phyloP scores from a whole-genome alignment of 2,797 vertebrate species.

The Acanthurus leucopareius region DNA sequence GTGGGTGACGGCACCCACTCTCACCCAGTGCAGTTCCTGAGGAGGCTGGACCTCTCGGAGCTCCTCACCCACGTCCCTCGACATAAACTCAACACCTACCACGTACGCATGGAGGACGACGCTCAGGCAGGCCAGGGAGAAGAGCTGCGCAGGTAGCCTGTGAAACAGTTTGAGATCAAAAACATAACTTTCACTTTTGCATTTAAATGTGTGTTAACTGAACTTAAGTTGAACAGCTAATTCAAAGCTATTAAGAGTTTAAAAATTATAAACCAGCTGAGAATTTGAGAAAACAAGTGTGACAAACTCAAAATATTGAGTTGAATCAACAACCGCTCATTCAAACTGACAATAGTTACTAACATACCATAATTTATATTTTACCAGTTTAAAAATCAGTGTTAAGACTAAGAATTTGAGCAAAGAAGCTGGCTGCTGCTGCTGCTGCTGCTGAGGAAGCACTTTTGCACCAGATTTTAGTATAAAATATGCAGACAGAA shows the following conservation, averaged over 20 bases:
- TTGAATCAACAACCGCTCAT: not conserved
- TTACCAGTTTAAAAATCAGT: too few species aligned
- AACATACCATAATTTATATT: too few species aligned
- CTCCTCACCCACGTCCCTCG: constrained; percentile 96
- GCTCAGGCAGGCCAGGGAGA: constrained; percentile 98
- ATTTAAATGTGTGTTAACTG: not conserved
- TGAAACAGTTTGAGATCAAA: not conserved
- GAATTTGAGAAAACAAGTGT: not conserved
- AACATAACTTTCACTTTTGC: too few species aligned
- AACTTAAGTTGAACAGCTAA: too few species aligned
- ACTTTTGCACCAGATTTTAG: too few species aligned
- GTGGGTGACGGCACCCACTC: constrained; percentile 74
- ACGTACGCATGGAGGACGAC: constrained; percentile 99
- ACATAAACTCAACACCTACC: constrained; percentile 99
- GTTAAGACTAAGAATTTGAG: too few species aligned
- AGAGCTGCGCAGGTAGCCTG: constrained; percentile 92
- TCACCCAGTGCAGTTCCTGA: constrained; percentile 94
- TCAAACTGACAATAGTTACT: not conserved
- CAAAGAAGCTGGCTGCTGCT: too few species aligned
- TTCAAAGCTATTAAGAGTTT: too few species aligned
- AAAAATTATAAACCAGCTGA: too few species aligned
- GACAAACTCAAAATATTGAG: not conserved
- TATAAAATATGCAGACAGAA: too few species aligned
- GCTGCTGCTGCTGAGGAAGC: too few species aligned
- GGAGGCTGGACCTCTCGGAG: constrained; percentile 97